Percentiles rank a stretch among this genome's conserved stretches.
phyloP scores from a whole-genome alignment of 2,888 invertebrate genomes.

The Cremastinae sp. region DNA sequence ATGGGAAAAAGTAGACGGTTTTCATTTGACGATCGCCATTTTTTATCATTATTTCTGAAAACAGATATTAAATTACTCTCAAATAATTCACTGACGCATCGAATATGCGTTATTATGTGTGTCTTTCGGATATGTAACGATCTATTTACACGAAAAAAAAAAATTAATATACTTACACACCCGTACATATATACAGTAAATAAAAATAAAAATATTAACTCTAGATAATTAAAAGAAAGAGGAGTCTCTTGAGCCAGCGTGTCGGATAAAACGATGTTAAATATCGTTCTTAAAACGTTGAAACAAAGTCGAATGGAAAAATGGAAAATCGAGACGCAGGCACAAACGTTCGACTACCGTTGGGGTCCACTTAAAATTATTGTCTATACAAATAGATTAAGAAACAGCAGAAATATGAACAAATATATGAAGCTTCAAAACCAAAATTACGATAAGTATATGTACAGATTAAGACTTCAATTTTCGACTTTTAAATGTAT shows the following conservation, averaged over 20 bases:
- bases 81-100: slow-evolving; percentile 63
- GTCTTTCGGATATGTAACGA: slow-evolving; percentile 72
- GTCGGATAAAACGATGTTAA: slow-evolving; percentile 49
- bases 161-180: slow-evolving; percentile 62
- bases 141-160: slow-evolving; percentile 73
- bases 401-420: too few relatives aligned
- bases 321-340: slow-evolving; percentile 63
- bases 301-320: slow-evolving; percentile 25
- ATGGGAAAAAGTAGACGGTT: neutral
- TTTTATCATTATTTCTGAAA: neutral
- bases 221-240: slow-evolving; percentile 51
- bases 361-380: slow-evolving; percentile 77
- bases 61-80: slow-evolving; percentile 61
- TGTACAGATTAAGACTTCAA: too few relatives aligned
- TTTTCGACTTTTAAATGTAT: too few relatives aligned
- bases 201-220: slow-evolving; percentile 56
- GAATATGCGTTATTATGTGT: slow-evolving; percentile 65
- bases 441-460: too few relatives aligned
- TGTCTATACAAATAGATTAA: slow-evolving; percentile 64
- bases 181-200: slow-evolving; percentile 32
- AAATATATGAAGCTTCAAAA: slow-evolving; percentile 14
- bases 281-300: slow-evolving; percentile 15
- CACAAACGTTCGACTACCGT: slow-evolving; percentile 73
- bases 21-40: slow-evolving; percentile 11
- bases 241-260: slow-evolving; percentile 65